Conservation (phyloP, 2,797 vertebrate species). For the Hippocampus kuda region DNA sequence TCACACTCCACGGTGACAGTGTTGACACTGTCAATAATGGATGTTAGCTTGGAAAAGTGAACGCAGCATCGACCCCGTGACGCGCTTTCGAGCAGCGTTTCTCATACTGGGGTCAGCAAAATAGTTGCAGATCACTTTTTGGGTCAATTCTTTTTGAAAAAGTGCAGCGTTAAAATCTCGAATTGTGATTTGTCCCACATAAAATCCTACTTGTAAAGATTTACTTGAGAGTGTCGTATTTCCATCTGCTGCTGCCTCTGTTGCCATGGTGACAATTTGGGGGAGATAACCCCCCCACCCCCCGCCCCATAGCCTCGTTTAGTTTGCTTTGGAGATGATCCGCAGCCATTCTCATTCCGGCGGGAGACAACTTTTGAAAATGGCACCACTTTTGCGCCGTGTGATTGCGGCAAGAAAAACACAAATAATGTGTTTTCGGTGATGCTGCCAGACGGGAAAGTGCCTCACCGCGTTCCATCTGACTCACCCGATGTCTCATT, state of each 20-base stretch:
- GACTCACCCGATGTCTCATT: constrained; percentile 10
- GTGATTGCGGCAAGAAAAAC: neutral
- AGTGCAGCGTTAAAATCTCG: too few relatives aligned
- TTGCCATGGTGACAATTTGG: constrained; percentile 50
- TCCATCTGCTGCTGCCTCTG: constrained; percentile 50
- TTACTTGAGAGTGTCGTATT: neutral
- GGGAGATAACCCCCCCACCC: constrained; percentile 26
- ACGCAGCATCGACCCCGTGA: constrained; percentile 17
- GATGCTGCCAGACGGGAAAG: neutral
- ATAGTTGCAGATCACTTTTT: neutral
- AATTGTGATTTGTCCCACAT: too few relatives aligned
- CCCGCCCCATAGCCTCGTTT: neutral
- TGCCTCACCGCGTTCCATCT: constrained; percentile 3
- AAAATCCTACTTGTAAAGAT: too few relatives aligned
- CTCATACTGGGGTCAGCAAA: neutral
- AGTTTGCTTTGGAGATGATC: neutral
- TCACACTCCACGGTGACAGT: constrained; percentile 15
- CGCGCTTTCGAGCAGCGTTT: constrained; percentile 18
- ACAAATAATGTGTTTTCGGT: neutral
- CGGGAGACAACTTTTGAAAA: neutral
- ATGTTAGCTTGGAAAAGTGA: constrained; percentile 32
- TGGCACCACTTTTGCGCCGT: neutral
- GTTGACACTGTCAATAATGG: constrained; percentile 62
- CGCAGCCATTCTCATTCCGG: neutral
- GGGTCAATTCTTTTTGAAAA: too few relatives aligned